phyloP scores from a whole-genome alignment of 2,888 invertebrate genomes.

The Eristalis intricaria region DNA sequence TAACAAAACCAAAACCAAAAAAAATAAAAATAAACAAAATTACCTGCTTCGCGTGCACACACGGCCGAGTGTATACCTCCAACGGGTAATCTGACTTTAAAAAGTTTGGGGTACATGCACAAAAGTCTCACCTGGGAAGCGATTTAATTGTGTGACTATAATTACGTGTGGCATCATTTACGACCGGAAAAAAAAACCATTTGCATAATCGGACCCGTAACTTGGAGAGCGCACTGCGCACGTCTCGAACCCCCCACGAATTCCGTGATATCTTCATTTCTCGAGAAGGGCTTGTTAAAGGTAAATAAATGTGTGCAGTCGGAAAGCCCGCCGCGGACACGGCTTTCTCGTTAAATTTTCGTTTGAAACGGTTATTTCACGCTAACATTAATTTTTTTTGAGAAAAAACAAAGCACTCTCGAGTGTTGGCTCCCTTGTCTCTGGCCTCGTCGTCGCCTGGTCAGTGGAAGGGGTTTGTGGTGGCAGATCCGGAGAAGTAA shows the following conservation, averaged over 20 bases:
- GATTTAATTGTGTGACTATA: conserved; percentile 15
- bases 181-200: conserved; percentile 16
- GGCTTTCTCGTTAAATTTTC: conserved; percentile 15
- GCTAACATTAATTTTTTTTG: conserved; percentile 5
- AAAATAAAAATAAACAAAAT: not conserved
- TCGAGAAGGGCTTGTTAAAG: conserved; percentile 9
- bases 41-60: not conserved
- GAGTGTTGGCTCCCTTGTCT: not conserved
- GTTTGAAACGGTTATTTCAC: conserved; percentile 10
- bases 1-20: too few relatives aligned
- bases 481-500: not conserved
- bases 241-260: not conserved
- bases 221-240: conserved; percentile 11
- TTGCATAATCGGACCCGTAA: conserved; percentile 37
- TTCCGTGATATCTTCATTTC: conserved; percentile 34
- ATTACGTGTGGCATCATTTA: conserved; percentile 33
- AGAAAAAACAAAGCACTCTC: not conserved
- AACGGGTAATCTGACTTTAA: not conserved
- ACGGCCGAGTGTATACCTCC: not conserved
- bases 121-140: not conserved
- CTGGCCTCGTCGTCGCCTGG: not conserved
- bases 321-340: conserved; percentile 1
- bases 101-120: not conserved
- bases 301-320: conserved; percentile 6
- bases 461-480: not conserved